phyloP scores from a whole-genome alignment of 2,113 vertebrate genomes.

The Channa maculata region DNA sequence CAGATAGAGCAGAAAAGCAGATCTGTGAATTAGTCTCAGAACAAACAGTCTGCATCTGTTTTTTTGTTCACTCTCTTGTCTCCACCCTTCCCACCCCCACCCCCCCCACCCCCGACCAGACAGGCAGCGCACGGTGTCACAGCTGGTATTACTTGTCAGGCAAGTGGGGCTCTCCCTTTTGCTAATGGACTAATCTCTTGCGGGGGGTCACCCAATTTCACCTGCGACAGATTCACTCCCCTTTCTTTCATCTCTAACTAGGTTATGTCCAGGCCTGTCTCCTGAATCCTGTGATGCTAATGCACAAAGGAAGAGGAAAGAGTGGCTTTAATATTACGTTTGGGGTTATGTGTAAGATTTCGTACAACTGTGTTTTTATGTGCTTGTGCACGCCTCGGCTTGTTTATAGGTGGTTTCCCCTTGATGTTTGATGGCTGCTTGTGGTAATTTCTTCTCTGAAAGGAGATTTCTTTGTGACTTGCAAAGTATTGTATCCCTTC shows the following conservation, averaged over 20 bases:
- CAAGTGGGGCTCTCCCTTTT: slow-evolving; percentile 73
- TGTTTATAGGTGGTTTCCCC: slow-evolving; percentile 29
- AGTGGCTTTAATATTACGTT: slow-evolving; percentile 57
- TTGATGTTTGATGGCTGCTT: slow-evolving; percentile 57
- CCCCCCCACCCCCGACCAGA: slow-evolving; percentile 42
- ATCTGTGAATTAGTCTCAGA: slow-evolving; percentile 49
- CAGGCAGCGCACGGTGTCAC: slow-evolving; percentile 72
- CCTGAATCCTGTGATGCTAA: slow-evolving; percentile 23
- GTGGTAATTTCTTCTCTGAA: slow-evolving; percentile 46
- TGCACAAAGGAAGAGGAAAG: slow-evolving; percentile 10
- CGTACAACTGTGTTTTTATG: slow-evolving; percentile 38
- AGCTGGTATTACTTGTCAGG: slow-evolving; percentile 81
- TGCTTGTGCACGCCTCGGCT: slow-evolving; percentile 46
- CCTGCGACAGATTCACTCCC: slow-evolving; percentile 67
- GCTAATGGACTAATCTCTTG: slow-evolving; percentile 79
- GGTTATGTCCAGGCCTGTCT: slow-evolving; percentile 57
- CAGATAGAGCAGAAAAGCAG: slow-evolving; percentile 34
- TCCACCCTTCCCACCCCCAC: slow-evolving; percentile 61
- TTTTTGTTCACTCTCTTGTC: slow-evolving; percentile 74
- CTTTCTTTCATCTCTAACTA: slow-evolving; percentile 64
- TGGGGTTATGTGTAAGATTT: slow-evolving; percentile 26
- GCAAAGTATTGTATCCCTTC: slow-evolving; percentile 61
- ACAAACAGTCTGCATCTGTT: slow-evolving; percentile 76
- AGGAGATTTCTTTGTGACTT: slow-evolving; percentile 68
- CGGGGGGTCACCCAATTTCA: slow-evolving; percentile 73